These are phyloP conservation scores for Cabera pusaria DNA, from an alignment of 2,888 invertebrate species.

Conservation along the genomic window DNA sequence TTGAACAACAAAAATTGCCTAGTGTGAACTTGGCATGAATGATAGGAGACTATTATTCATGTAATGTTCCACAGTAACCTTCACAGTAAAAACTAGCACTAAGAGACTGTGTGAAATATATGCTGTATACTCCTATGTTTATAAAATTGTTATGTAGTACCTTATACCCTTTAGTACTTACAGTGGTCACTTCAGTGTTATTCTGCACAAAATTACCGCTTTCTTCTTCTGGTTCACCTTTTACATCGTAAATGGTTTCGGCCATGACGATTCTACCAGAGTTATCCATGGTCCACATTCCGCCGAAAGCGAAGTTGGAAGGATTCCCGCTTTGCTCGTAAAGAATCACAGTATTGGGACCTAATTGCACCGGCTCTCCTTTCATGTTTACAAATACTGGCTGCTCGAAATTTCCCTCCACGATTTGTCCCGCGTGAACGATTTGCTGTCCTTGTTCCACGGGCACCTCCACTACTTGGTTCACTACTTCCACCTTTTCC, in stretches of 20 bases:
- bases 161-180: too few relatives aligned
- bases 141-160: too few relatives aligned
- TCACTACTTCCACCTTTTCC: conserved; percentile 70
- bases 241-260: conserved; percentile 78
- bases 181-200: conserved; percentile 65
- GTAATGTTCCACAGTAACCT: too few relatives aligned
- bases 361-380: conserved; percentile 75
- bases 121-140: too few relatives aligned
- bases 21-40: too few relatives aligned
- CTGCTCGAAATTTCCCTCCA: conserved; percentile 76
- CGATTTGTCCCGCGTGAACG: conserved; percentile 73
- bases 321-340: conserved; percentile 78
- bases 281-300: conserved; percentile 79
- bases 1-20: too few relatives aligned
- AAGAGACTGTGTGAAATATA: too few relatives aligned
- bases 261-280: conserved; percentile 79
- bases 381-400: conserved; percentile 80
- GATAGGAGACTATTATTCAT: too few relatives aligned
- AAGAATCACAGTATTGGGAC: conserved; percentile 76
- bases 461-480: conserved; percentile 74
- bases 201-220: conserved; percentile 67
- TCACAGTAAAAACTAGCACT: too few relatives aligned
- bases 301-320: conserved; percentile 75
- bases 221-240: conserved; percentile 76
- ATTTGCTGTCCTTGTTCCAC: conserved; percentile 76